These are phyloP conservation scores for Dugesia japonica DNA, from an alignment of 2,888 invertebrate genomes.

Conservation along the genomic window DNA sequence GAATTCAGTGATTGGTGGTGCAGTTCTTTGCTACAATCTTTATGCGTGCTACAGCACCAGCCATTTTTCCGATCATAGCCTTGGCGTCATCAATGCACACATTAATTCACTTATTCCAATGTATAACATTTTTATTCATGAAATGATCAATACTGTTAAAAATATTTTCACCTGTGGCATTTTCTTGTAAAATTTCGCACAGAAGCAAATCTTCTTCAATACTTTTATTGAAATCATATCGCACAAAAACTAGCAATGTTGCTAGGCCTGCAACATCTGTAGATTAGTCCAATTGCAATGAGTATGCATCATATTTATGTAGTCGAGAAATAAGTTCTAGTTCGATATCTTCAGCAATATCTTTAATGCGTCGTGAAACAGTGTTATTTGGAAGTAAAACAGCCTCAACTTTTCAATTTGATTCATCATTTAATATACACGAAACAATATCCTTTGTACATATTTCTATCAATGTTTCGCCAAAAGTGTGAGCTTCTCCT, in stretches of 20 bases:
- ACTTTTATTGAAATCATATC: neutral
- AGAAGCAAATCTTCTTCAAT: constrained; percentile 1
- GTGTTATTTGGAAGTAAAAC: neutral
- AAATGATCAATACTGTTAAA: neutral
- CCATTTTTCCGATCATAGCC: neutral
- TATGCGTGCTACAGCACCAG: constrained; percentile 3
- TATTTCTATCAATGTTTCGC: too few species aligned
- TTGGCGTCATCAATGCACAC: neutral
- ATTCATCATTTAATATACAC: too few species aligned
- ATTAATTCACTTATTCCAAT: neutral
- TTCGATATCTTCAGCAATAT: neutral
- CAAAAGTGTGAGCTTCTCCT: too few species aligned
- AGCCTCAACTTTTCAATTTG: too few species aligned
- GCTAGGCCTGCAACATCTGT: neutral
- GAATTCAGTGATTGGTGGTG: neutral
- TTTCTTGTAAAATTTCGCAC: too few species aligned
- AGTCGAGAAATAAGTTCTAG: neutral
- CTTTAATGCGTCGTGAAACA: neutral
- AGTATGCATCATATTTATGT: neutral
- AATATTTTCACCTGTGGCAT: neutral
- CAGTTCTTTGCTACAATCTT: neutral
- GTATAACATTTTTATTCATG: neutral
- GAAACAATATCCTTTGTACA: too few species aligned
- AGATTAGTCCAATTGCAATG: neutral
- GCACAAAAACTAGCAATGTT: neutral